Evolutionary conservation across 1,140 invertebrate species (phyloP), one percentile per base, ranked within the genome.

Genomic region (Oedothorax gibbosus): DNA sequence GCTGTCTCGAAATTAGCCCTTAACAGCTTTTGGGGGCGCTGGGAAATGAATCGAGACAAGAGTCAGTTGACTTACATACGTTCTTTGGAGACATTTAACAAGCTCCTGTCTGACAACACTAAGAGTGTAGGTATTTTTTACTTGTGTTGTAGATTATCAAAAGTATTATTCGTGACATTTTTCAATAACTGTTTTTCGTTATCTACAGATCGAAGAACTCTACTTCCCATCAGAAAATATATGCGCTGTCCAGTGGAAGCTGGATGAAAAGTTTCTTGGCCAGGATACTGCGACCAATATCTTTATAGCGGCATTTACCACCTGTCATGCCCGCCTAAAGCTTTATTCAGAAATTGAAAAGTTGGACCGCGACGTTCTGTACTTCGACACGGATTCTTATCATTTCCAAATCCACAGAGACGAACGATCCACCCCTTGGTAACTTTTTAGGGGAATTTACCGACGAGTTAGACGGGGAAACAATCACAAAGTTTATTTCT

Each of bases 241-340:
- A 14, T 14, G 18, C 35, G 53, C 53, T 54, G 49, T 72, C 57
- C 2, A n/a, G 5, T 73, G 71, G 71, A 54, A 73, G 2, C 11
- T 1, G 3, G 9, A 54, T 56, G 14, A 56, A 57, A n/a, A 73
- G 9, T 56, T 73, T 20, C 18, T 73, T 5, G 7, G 15, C 7
- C 71, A 73, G n/a, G 53, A 73, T 21, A 73, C 51, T 15, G 14
- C 50, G 6, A 72, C 69, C 14, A 51, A 72, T 14, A 72, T 53
- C 18, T 72, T 72, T 54, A 8, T 73, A 18, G 53, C 53, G 6
- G 53, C 53, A 0, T 57, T 73, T 18, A 73, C 71, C 8, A 73
- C 54, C 4, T 9, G 51, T 56, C 21, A 54, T 8, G 71, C 53
- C 15, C 15, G 53, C 1, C 53, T 54, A 5, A 56, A 73, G 35